phyloP scores from a whole-genome alignment of 2,888 invertebrate genomes.

The Litoditis marina region DNA sequence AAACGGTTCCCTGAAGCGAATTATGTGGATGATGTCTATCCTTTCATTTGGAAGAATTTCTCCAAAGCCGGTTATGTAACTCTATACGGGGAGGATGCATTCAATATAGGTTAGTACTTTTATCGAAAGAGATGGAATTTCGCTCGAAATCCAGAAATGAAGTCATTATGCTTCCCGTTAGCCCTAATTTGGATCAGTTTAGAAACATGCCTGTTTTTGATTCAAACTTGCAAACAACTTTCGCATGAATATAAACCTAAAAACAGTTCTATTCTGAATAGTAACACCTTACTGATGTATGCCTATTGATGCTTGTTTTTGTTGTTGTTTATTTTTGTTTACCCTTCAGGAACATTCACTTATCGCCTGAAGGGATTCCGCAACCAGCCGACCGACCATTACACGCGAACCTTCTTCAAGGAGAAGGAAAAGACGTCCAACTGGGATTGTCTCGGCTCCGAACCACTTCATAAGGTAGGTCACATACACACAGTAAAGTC shows the following conservation, averaged over 20 bases:
- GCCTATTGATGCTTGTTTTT: background rate
- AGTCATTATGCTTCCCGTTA: no score
- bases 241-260: no score
- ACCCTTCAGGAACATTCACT: conserved; percentile 74
- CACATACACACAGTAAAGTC: no score
- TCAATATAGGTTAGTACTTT: conserved; percentile 69
- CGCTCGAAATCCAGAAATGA: no score
- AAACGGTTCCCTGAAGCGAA: conserved; percentile 58
- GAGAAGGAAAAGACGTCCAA: conserved; percentile 70
- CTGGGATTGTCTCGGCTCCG: conserved; percentile 73
- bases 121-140: background rate
- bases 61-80: conserved; percentile 67
- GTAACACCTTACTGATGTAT: no score
- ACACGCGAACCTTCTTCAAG: conserved; percentile 78
- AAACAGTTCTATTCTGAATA: no score
- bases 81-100: conserved; percentile 82
- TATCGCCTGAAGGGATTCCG: conserved; percentile 84
- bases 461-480: conserved; percentile 70
- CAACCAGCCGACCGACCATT: conserved; percentile 82
- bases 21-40: conserved; percentile 65
- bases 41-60: conserved; percentile 64
- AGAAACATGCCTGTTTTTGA: no score
- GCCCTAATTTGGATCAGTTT: background rate
- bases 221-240: no score
- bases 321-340: background rate